Evolutionary conservation across 1,140 invertebrate species (phyloP), one percentile per base, ranked within the genome.

Genomic region (Maconellicoccus hirsutus): DNA sequence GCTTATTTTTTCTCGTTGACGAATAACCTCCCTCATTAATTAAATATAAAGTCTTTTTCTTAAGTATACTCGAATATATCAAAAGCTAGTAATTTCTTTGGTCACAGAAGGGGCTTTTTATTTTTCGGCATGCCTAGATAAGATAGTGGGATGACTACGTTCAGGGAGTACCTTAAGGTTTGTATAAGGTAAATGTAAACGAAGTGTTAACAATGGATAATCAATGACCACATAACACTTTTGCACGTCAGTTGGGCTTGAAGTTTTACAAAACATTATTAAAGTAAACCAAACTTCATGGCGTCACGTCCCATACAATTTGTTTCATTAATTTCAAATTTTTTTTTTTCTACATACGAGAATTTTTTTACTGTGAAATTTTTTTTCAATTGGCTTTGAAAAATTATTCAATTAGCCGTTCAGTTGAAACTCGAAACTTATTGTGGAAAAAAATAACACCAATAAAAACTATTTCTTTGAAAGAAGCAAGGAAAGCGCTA

Each of bases 141-240:
- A 52, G 42, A 19, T 52, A 19, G 42, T 52, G 42, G n/a, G n/a
- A 52, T 52, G 10, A 52, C n/a, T 52, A 52, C 42, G 16, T 52
- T 52, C 42, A 52, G 3, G 42, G n/a, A 16, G 42, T 52, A 52
- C n/a, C n/a, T n/a, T n/a, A 52, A 52, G n/a, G 12, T 19, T 52
- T 52, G 16, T 52, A 19, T 52, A 52, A 52, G 42, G 42, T 52
- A 52, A 52, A 52, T 52, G 42, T 52, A 52, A 52, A 52, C 42
- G 42, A 52, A 52, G n/a, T 52, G 42, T 52, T 52, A 52, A 52
- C 42, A 52, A 52, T 52, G 42, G 42, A 52, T 52, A 52, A 52
- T 52, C 42, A 52, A 52, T 52, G 42, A 52, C 42, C 42, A 52
- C 42, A 52, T 52, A 52, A 52, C 42, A 52, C 42, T 52, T 52